Evolutionary conservation across 2,888 invertebrate genomes (phyloP), one percentile per base, ranked within the genome.

Genomic region (Craniophora ligustri): DNA sequence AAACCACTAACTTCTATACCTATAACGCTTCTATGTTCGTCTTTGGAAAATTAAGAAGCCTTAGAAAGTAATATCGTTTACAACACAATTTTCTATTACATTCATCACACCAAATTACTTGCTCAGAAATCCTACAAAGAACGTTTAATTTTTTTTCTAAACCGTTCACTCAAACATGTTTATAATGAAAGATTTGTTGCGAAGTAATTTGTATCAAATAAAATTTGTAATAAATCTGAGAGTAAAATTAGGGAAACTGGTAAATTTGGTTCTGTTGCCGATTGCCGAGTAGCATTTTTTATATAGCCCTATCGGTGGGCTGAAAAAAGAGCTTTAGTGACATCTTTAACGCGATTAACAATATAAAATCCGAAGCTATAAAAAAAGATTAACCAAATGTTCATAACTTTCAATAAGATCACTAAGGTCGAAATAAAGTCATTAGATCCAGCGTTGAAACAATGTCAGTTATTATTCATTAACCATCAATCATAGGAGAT

Each of bases 51-150:
- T 39, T 30, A 36, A 15, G 50, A 60, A 53, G 23, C 46, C 14
- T n/a, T 36, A 42, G 14, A 47, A 66, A 60, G n/a, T 13, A 31
- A 51, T 23, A 53, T 42, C 3, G 2, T 30, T 14, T 23, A 31
- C 34, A 48, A 19, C 13, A n/a, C 35, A 40, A 34, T 23, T 38
- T 10, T 15, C 21, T 23, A 10, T 15, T 14, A n/a, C 31, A 8
- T 15, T 28, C 13, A 11, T 8, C 19, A 6, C n/a, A 26, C n/a
- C n/a, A 18, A 35, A 21, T 38, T 14, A 19, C 16, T 48, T 30
- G 10, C 11, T 13, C 10, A 5, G 26, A 32, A 63, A 19, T 31
- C 14, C 14, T 11, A 19, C n/a, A 16, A 13, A n/a, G 19, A 3
- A 5, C 11, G 10, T 11, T 5, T 11, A 5, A 10, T 15, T n/a